These are phyloP conservation scores for Oceanodroma tethys DNA, from an alignment of 2,113 vertebrate species.

Conservation along the genomic window DNA sequence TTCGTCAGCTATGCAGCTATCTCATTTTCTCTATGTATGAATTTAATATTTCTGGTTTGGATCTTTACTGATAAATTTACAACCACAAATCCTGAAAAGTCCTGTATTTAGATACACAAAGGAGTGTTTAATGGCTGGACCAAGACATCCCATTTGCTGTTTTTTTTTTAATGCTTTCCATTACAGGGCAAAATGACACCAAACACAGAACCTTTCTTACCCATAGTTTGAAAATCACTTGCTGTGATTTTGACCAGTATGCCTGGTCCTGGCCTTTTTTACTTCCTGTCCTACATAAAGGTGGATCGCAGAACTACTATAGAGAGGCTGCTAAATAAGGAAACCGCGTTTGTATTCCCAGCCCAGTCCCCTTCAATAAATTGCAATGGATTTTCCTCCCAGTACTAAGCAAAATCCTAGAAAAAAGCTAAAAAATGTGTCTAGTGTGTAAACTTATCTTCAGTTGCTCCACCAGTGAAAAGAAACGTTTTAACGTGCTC, in stretches of 20 bases:
- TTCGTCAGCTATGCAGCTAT: neutral
- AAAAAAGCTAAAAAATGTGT: neutral
- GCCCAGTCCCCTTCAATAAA: neutral
- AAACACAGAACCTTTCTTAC: neutral
- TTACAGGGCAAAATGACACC: neutral
- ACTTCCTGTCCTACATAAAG: neutral
- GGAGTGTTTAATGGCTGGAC: neutral
- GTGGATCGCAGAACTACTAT: neutral
- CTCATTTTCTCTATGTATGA: neutral
- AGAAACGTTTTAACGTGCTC: rapidly evolving
- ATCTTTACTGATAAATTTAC: neutral
- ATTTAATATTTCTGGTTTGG: neutral
- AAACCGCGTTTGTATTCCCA: neutral
- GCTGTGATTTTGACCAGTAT: neutral
- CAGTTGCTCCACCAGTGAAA: neutral
- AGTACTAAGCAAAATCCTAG: neutral
- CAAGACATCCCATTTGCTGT: neutral
- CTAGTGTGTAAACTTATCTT: neutral
- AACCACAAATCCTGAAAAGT: neutral
- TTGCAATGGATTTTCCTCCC: neutral
- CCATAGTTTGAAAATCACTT: neutral
- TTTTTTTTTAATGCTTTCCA: neutral
- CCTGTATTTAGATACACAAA: neutral
- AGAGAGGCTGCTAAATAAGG: neutral
- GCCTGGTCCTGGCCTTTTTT: neutral